phyloP scores from a whole-genome alignment of 2,888 invertebrate species.

The Clostera curtula region DNA sequence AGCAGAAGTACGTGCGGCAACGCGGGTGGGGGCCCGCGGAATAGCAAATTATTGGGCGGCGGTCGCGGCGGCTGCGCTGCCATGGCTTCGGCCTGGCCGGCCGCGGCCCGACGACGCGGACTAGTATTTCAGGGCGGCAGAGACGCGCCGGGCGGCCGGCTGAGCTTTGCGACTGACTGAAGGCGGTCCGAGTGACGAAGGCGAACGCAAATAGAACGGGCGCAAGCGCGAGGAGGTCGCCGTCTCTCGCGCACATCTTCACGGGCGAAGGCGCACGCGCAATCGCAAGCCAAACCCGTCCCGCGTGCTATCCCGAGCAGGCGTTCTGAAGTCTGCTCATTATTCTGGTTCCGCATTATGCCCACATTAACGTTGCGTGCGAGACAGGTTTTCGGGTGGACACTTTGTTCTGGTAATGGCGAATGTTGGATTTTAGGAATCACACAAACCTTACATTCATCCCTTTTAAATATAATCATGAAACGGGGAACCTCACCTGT shows the following conservation, averaged over 20 bases:
- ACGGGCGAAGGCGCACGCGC: conserved; percentile 72
- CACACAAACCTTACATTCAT: conserved; percentile 42
- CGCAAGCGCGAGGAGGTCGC: conserved; percentile 73
- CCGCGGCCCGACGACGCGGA: conserved; percentile 55
- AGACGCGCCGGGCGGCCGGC: conserved; percentile 69
- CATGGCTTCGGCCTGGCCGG: conserved; percentile 57
- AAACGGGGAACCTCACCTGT: conserved; percentile 62
- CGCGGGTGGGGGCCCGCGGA: conserved; percentile 63
- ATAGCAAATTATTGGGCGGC: conserved; percentile 68
- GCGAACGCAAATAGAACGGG: conserved; percentile 73
- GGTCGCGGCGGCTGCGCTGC: conserved; percentile 68
- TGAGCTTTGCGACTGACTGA: conserved; percentile 71
- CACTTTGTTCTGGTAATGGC: conserved; percentile 44
- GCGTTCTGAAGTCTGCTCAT: conserved; percentile 63
- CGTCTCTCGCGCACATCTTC: conserved; percentile 73
- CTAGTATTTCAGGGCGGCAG: conserved; percentile 49
- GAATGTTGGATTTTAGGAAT: conserved; percentile 45
- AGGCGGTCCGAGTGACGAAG: conserved; percentile 71
- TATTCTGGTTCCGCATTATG: conserved; percentile 65
- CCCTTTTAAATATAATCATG: conserved; percentile 33
- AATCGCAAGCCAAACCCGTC: conserved; percentile 67
- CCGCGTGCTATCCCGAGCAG: conserved; percentile 57
- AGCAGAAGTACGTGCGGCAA: conserved; percentile 68
- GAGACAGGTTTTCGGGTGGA: conserved; percentile 59
- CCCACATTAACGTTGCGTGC: conserved; percentile 41